These are phyloP conservation scores for Drosophila ficusphila DNA, from an alignment of 1,140 invertebrate genomes.

Conservation along the genomic window DNA sequence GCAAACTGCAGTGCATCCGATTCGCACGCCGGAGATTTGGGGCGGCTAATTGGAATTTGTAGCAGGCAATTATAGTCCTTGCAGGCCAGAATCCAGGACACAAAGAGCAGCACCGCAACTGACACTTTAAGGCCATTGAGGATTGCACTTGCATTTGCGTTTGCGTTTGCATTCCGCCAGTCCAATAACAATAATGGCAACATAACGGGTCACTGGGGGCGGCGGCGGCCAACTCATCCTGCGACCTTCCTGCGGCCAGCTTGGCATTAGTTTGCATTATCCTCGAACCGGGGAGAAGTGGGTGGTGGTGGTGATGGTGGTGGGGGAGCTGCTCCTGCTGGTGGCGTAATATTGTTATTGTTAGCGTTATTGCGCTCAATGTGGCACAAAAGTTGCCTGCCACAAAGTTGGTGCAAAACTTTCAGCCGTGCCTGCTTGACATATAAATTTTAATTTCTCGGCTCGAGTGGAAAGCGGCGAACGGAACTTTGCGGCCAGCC, in stretches of 20 bases:
- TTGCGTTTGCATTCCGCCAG: slow-evolving; percentile 33
- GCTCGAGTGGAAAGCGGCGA: slow-evolving; percentile 31
- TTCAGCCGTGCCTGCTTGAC: slow-evolving; percentile 62
- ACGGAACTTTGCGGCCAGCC: slow-evolving; percentile 41
- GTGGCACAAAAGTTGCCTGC: slow-evolving; percentile 60
- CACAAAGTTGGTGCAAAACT: slow-evolving; percentile 60
- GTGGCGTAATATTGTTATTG: slow-evolving; percentile 67
- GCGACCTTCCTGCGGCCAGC: slow-evolving; percentile 26
- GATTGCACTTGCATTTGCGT: slow-evolving; percentile 39
- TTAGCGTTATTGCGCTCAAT: slow-evolving; percentile 69
- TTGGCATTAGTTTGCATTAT: slow-evolving; percentile 72
- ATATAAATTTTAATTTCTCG: slow-evolving; percentile 74
- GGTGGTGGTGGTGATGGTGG: no score
- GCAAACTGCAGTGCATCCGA: slow-evolving; percentile 11
- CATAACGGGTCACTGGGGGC: slow-evolving; percentile 25
- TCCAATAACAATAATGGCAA: slow-evolving; percentile 38
- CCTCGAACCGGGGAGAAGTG: slow-evolving; percentile 32
- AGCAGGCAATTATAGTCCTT: slow-evolving; percentile 53
- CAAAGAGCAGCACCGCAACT: slow-evolving; percentile 44
- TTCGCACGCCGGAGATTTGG: slow-evolving; percentile 28
- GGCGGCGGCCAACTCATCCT: slow-evolving; percentile 30
- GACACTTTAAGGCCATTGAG: slow-evolving; percentile 65
- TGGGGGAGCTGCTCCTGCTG: not conserved
- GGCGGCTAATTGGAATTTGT: slow-evolving; percentile 62
- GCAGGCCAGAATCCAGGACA: slow-evolving; percentile 42